A percentile compares a stretch with the other conserved stretches of the same genome.
These are phyloP conservation scores for Brachionus sp. DNA, from an alignment of 1,140 invertebrate species.

Conservation along the genomic window DNA sequence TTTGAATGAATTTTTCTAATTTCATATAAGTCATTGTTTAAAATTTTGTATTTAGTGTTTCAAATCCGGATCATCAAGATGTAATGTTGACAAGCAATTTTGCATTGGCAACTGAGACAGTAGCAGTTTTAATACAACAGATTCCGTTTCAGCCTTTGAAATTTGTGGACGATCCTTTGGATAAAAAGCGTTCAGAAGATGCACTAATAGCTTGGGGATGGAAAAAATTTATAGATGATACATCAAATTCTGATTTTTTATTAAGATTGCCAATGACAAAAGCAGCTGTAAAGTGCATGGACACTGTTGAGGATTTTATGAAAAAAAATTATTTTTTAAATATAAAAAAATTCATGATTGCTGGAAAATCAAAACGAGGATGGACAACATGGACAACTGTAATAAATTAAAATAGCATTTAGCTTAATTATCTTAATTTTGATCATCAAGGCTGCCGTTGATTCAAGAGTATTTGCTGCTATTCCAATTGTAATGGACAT, in stretches of 20 bases:
- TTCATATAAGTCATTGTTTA: no score
- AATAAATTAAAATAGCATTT: background rate
- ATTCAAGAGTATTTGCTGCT: conserved; percentile 22
- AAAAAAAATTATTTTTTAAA: background rate
- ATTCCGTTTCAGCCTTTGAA: conserved; percentile 50
- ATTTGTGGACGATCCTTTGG: background rate
- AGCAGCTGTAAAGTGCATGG: conserved; percentile 52
- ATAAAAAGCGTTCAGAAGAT: conserved; percentile 48
- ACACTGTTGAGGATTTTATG: conserved; percentile 49
- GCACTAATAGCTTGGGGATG: conserved; percentile 53
- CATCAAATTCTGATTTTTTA: background rate
- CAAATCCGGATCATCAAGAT: conserved; percentile 49
- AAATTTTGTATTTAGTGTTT: no score
- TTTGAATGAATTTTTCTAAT: no score
- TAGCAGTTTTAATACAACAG: conserved; percentile 50
- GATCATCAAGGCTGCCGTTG: background rate
- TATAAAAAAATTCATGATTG: conserved; percentile 40
- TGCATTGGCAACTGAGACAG: conserved; percentile 48
- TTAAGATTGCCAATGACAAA: conserved; percentile 37
- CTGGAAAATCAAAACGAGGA: conserved; percentile 42
- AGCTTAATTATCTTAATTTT: background rate
- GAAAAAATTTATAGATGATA: conserved; percentile 45
- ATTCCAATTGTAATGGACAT: conserved; percentile 49
- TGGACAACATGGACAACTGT: conserved; percentile 37
- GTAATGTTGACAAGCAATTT: conserved; percentile 50